Evolutionary conservation across 37 sponge, comb jelly and placozoan species (phyloP), one percentile per base, ranked within the genome.

Genomic region (Geodia barretti): DNA sequence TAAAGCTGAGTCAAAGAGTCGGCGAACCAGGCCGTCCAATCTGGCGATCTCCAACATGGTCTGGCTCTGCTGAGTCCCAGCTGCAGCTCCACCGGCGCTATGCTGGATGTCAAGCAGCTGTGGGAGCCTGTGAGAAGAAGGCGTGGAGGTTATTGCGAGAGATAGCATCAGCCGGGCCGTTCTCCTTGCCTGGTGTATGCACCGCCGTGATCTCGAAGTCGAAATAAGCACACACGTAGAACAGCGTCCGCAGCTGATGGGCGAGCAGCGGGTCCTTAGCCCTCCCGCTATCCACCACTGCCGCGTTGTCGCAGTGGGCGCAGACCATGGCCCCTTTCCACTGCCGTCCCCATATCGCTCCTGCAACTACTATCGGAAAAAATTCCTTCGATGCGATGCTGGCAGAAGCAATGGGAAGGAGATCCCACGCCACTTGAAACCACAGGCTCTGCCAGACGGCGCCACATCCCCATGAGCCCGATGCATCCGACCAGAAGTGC

Each of bases 311-410:
- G 4, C 67, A 78, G 20, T 64, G 74, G 17, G 37, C n/a, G 3
- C 33, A 64, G 0, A 91, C 65, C 36, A 31, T 40, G 5, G 41
- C 32, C 1, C 79, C 87, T 3, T 0, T 9, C 91, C 87, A 91
- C 23, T 25, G 20, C 2, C 1, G 41, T 20, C 91, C 87, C 91
- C 83, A 91, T 1, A 72, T 33, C 4, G 79, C 91, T 8, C 62
- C 74, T 26, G 83, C 87, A 14, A 81, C 1, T 11, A 90, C 82
- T 1, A 85, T 54, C 0, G 81, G 82, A 21, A 85, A 32, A 25
- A 84, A 41, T 41, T 91, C 91, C 61, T 91, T 91, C 33, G 63
- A 14, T 7, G 88, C 76, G 70, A 87, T 87, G 32, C 68, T 62
- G 62, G 14, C 35, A 1, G 33, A 41, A 0, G 1, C 24, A 36